Base-by-base conservation (phyloP, 2,888 invertebrate species). In the Drosophila suboccidentalis region DNA sequence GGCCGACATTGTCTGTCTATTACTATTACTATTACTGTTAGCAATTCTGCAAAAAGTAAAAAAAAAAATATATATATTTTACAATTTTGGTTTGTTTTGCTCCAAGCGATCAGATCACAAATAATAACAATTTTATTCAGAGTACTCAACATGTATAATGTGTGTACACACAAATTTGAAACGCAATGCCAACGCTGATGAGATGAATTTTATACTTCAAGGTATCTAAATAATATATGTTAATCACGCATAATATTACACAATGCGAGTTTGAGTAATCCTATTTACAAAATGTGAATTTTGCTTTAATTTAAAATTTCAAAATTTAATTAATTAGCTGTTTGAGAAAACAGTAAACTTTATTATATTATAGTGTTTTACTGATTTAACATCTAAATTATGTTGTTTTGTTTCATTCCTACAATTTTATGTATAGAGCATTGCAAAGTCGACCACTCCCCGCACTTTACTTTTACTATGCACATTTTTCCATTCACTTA, bases 1-100 rank as follows among this genome's bases (percentile, higher is more conserved):
- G 78, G 95, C 95, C 90, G 97, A 97, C 97, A 97, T 97, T 34
- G 70, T 79, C 41, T 47, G 49, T 54, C 59, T 41, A 10, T 69
- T 39, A 13, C 32, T 41, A 10, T 69, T 39, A 13, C 32, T 26
- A 17, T 43, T 39, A 54, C 6, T 47, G 22, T 29, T 32, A 60
- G 58, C 29, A 58, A 17, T 50, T n/a, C 74, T 58, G n/a, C 3
- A 54, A 77, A 19, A 19, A n/a, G n/a, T n/a, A 15, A 34, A 13
- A 22, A 22, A 57, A 57, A 34, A 43, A 4, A 43, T 13, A 29
- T 47, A 38, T 32, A 9, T 9, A 4, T 11, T 29, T 50, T 29
- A 17, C 17, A 17, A 13, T 26, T 46, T 46, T n/a, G 46, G 9
- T 46, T 13, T 11, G 17, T 17, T 17, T 17, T 36, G n/a, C 26